Evolutionary conservation across 2,113 vertebrate genomes (phyloP).

Genomic region (Okapia johnstoni): DNA sequence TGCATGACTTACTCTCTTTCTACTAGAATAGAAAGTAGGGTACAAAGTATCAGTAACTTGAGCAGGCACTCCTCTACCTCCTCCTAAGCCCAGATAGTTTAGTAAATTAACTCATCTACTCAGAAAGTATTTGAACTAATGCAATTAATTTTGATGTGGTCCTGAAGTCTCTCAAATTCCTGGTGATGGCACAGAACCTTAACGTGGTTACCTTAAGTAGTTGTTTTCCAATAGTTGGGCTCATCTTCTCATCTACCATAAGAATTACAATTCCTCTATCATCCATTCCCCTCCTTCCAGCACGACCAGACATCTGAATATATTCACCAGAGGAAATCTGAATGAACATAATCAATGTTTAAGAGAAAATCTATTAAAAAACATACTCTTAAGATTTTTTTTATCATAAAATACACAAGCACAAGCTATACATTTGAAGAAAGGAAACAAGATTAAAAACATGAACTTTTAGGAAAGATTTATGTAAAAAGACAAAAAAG

Average conservation of each 20-base stretch:
- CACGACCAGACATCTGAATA: constrained; percentile 99
- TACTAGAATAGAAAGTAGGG: neutral
- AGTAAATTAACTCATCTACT: neutral
- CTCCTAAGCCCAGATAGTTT: neutral
- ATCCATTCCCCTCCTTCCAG: constrained; percentile 98
- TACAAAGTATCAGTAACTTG: neutral
- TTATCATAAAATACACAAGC: neutral
- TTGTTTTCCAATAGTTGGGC: constrained; percentile 94
- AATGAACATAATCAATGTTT: constrained; percentile 12
- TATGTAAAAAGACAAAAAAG: constrained; percentile 10
- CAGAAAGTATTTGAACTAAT: neutral
- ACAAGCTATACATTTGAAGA: neutral
- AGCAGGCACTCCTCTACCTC: neutral
- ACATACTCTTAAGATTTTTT: neutral
- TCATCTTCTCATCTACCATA: constrained; percentile 99
- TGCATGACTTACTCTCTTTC: neutral
- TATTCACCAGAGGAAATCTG: constrained; percentile 98
- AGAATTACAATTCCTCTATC: constrained; percentile 98
- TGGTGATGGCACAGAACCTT: neutral
- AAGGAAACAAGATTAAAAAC: neutral
- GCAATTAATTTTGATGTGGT: neutral
- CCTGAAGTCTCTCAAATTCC: neutral
- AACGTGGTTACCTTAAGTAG: constrained; percentile 91
- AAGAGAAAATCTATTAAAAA: neutral
- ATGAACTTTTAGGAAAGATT: neutral